These are phyloP conservation scores for Autographa pulchrina DNA, from an alignment of 2,888 invertebrate species.

Conservation along the genomic window DNA sequence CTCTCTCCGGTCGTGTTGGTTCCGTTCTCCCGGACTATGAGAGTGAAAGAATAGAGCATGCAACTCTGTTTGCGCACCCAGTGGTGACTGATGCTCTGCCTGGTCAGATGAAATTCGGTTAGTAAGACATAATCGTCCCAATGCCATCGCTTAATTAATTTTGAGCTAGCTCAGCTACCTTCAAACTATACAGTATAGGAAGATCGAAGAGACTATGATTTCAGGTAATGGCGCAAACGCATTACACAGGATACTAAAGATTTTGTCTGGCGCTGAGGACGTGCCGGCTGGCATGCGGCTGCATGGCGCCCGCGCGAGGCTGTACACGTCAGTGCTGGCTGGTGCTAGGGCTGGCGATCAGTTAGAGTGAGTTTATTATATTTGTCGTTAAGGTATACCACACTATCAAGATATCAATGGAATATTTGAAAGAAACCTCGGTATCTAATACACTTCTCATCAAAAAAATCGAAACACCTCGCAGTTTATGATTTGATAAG, in stretches of 20 bases:
- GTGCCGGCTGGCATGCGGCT: conserved; percentile 83
- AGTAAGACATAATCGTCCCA: too few species aligned
- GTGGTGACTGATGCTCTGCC: too few species aligned
- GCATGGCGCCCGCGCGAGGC: conserved; percentile 80
- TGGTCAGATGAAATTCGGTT: too few species aligned
- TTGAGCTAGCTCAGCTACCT: conserved; percentile 34
- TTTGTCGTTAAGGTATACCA: background rate
- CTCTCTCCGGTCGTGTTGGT: too few species aligned
- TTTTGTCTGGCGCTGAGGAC: conserved; percentile 75
- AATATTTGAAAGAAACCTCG: too few species aligned
- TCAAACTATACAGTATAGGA: background rate
- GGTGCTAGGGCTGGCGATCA: conserved; percentile 81
- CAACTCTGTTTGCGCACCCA: too few species aligned
- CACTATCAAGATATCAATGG: background rate
- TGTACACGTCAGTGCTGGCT: conserved; percentile 85
- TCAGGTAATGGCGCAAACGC: conserved; percentile 50
- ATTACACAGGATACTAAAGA: conserved; percentile 73
- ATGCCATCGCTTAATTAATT: background rate
- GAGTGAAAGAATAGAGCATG: too few species aligned
- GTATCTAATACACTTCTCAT: too few species aligned
- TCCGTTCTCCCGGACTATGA: too few species aligned
- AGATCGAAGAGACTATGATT: conserved; percentile 46
- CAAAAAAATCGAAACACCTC: too few species aligned
- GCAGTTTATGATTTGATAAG: too few species aligned
- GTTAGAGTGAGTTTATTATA: conserved; percentile 70